Percentiles rank a stretch among this genome's conserved stretches.
Conservation (phyloP, 1,140 invertebrate genomes). For the Dendroctonus ponderosae region DNA sequence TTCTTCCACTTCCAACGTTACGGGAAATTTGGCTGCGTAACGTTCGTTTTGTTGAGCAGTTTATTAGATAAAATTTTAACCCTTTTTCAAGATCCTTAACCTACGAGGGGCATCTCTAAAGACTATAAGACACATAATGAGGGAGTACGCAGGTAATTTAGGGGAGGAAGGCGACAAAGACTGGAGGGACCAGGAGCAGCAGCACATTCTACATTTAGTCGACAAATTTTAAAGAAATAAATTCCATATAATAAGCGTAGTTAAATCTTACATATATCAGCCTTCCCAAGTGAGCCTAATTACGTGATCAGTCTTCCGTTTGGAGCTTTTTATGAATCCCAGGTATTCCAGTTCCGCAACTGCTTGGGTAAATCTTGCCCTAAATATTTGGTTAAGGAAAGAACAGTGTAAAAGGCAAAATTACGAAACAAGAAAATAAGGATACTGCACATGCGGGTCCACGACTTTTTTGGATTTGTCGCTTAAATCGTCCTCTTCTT, state of each 20-base stretch:
- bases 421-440: constrained; percentile 47
- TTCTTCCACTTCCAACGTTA: too few relatives aligned
- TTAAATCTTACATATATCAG: too few relatives aligned
- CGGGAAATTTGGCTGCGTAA: too few relatives aligned
- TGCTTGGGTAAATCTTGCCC: constrained; percentile 79
- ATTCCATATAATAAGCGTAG: background rate
- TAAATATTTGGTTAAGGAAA: too few relatives aligned
- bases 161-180: constrained; percentile 83
- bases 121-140: constrained; percentile 92
- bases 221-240: constrained; percentile 79
- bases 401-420: constrained; percentile 10
- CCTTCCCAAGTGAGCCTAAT: constrained; percentile 74
- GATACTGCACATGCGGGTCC: constrained; percentile 66
- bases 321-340: constrained; percentile 87
- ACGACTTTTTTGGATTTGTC: constrained; percentile 56
- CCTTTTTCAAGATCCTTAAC: constrained; percentile 69
- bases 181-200: constrained; percentile 83
- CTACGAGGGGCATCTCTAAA: constrained; percentile 87
- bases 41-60: too few relatives aligned
- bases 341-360: constrained; percentile 86
- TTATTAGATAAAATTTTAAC: too few relatives aligned
- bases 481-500: constrained; percentile 50
- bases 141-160: constrained; percentile 94
- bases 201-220: constrained; percentile 87
- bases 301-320: constrained; percentile 87